Conservation (phyloP, 2,888 invertebrate species). For the Cataglyphis rosenhaueri region DNA sequence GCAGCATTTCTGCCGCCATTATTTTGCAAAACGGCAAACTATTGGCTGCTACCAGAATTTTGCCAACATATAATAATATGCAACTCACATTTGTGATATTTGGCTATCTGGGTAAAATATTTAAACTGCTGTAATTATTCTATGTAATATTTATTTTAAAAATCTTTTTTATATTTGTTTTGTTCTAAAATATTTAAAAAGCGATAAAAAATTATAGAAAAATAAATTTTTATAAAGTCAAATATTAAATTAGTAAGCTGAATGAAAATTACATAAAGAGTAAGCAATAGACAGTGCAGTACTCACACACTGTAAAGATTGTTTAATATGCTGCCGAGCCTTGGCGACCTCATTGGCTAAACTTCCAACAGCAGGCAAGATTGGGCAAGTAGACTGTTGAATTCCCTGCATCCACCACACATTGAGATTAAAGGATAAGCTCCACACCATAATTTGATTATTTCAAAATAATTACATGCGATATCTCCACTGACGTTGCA, state of each 20-base stretch:
- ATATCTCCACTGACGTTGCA: slow-evolving; percentile 64
- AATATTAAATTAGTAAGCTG: slow-evolving; percentile 63
- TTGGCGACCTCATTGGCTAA: slow-evolving; percentile 95
- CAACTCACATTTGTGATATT: too few relatives aligned
- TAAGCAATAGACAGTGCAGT: slow-evolving; percentile 78
- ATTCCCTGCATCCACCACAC: slow-evolving; percentile 79
- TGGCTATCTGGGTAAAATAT: background rate
- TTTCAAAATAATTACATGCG: slow-evolving; percentile 65
- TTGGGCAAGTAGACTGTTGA: slow-evolving; percentile 79
- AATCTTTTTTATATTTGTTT: slow-evolving; percentile 19
- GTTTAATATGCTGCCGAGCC: slow-evolving; percentile 93
- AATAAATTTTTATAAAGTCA: slow-evolving; percentile 44
- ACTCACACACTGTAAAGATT: slow-evolving; percentile 87
- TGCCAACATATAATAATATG: too few relatives aligned
- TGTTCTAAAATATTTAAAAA: slow-evolving; percentile 8
- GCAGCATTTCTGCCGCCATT: too few relatives aligned
- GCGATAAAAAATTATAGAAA: background rate
- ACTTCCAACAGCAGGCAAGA: slow-evolving; percentile 81
- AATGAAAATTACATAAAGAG: slow-evolving; percentile 63
- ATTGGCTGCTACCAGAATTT: too few relatives aligned
- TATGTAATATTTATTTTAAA: background rate
- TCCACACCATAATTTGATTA: slow-evolving; percentile 76
- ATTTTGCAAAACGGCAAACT: too few relatives aligned
- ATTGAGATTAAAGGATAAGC: slow-evolving; percentile 79
- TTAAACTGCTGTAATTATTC: background rate